Conservation (phyloP, 2,797 vertebrate species). For the Remorina albescens region DNA sequence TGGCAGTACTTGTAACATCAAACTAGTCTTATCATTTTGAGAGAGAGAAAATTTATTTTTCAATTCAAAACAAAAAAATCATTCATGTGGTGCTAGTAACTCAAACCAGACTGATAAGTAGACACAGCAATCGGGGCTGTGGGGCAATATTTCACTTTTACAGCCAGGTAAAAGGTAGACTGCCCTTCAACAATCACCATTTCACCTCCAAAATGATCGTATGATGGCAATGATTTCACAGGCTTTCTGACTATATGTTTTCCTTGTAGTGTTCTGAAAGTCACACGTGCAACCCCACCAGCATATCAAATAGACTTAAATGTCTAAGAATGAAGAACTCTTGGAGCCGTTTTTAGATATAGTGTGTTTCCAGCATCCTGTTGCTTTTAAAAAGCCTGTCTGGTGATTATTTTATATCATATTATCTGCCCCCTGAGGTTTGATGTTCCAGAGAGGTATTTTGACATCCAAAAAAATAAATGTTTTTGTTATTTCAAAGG, state of each 20-base stretch:
- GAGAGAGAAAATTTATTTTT: conserved; percentile 52
- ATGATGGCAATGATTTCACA: conserved; percentile 24
- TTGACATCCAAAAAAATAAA: conserved; percentile 13
- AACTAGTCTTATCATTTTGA: conserved; percentile 49
- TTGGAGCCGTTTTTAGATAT: neutral
- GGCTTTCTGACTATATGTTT: conserved; percentile 10
- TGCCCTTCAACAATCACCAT: conserved; percentile 32
- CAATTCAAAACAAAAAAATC: conserved; percentile 56
- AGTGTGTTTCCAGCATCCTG: neutral
- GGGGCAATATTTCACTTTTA: conserved; percentile 51
- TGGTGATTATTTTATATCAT: too few relatives aligned
- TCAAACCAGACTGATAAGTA: conserved; percentile 35
- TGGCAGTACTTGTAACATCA: conserved; percentile 10
- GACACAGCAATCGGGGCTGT: conserved; percentile 3
- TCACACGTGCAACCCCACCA: neutral
- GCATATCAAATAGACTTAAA: conserved; percentile 2
- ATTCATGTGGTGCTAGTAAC: conserved; percentile 27
- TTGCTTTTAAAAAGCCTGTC: conserved; percentile 12
- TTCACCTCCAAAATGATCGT: conserved; percentile 5
- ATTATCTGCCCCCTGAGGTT: too few relatives aligned
- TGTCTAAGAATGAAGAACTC: neutral
- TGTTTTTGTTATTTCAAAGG: conserved; percentile 19
- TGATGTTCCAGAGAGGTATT: conserved; percentile 5
- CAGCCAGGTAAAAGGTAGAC: conserved; percentile 10
- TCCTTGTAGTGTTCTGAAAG: conserved; percentile 11